These are phyloP conservation scores for Mythimna impura DNA, from an alignment of 2,888 invertebrate genomes.

Conservation along the genomic window DNA sequence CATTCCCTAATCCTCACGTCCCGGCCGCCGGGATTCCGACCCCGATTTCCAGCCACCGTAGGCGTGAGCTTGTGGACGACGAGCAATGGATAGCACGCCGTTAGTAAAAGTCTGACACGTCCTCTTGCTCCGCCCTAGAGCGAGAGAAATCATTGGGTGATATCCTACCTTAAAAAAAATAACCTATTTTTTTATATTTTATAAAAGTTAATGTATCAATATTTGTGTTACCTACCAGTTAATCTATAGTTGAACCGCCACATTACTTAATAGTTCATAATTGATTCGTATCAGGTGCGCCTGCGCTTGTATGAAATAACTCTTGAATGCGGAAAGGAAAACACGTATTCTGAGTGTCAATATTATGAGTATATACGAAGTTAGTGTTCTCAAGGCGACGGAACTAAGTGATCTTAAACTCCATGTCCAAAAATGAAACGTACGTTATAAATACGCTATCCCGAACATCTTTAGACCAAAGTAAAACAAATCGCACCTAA, in stretches of 20 bases:
- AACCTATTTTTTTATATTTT: too few species aligned
- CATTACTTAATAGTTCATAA: conserved; percentile 11
- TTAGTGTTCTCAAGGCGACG: neutral
- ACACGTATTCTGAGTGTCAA: neutral
- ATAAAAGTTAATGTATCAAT: neutral
- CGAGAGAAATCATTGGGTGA: too few species aligned
- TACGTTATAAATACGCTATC: neutral
- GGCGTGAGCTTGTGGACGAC: too few species aligned
- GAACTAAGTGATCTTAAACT: neutral
- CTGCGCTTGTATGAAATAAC: conserved; percentile 7
- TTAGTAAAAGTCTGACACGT: too few species aligned
- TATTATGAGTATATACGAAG: conserved; percentile 9
- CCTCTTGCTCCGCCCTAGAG: too few species aligned
- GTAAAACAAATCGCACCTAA: neutral
- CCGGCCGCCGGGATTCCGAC: too few species aligned
- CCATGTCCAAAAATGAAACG: neutral
- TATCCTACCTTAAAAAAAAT: too few species aligned
- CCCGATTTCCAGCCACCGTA: too few species aligned
- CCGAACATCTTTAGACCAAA: neutral
- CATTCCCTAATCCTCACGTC: too few species aligned
- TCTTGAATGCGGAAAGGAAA: conserved; percentile 6
- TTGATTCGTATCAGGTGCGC: conserved; percentile 1
- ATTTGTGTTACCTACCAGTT: neutral
- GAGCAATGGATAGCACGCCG: too few species aligned
- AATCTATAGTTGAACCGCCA: neutral